These are phyloP conservation scores for Nebria brevicollis DNA, from an alignment of 2,888 invertebrate genomes.

Conservation along the genomic window DNA sequence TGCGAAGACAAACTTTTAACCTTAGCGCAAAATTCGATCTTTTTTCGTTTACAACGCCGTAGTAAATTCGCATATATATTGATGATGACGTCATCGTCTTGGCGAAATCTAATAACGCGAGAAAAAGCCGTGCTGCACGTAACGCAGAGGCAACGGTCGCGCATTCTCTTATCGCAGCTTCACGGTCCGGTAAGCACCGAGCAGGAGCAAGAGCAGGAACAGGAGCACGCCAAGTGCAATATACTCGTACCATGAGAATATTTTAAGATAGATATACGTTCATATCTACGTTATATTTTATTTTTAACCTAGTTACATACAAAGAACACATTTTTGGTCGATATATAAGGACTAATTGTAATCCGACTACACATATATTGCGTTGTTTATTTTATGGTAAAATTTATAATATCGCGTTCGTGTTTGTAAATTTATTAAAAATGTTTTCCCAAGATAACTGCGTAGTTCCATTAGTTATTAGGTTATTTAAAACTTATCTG, in stretches of 20 bases:
- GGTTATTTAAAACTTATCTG: background rate
- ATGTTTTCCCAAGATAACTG: background rate
- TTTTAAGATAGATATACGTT: too few species aligned
- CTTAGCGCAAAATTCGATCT: background rate
- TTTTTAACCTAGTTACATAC: background rate
- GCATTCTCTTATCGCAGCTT: slow-evolving; percentile 6
- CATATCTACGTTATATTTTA: background rate
- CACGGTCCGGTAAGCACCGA: slow-evolving; percentile 8
- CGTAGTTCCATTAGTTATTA: background rate
- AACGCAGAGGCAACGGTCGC: background rate
- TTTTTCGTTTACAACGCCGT: background rate
- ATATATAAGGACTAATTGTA: background rate
- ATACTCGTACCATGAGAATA: slow-evolving; percentile 4
- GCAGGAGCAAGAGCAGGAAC: background rate
- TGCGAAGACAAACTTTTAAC: background rate
- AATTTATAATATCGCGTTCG: background rate
- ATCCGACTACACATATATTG: background rate
- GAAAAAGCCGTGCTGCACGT: background rate
- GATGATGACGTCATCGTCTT: slow-evolving; percentile 5
- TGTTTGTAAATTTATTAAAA: background rate
- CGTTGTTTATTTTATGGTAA: background rate
- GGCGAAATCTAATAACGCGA: slow-evolving; percentile 5
- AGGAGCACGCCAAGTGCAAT: background rate
- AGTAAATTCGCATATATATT: slow-evolving; percentile 6
- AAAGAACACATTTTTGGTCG: background rate